These are phyloP conservation scores for Turritopsis rubra DNA, from an alignment of 30 jellyfish, hydroid and myxozoan species.

Conservation along the genomic window DNA sequence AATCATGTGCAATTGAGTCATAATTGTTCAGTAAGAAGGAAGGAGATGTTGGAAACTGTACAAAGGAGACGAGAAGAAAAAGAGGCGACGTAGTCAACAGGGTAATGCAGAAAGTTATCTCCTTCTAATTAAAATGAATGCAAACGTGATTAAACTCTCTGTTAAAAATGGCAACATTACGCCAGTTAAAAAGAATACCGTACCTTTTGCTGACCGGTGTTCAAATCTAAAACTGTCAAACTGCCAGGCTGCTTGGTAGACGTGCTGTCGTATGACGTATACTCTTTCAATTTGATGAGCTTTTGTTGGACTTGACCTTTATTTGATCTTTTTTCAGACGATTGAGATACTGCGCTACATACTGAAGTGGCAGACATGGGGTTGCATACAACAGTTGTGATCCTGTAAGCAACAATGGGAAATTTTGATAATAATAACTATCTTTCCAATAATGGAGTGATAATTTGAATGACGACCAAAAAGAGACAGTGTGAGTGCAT, in stretches of 20 bases:
- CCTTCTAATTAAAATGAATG: too few relatives aligned
- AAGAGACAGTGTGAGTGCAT: too few relatives aligned
- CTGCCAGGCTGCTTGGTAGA: background rate
- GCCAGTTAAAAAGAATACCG: background rate
- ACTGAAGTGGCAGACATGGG: constrained; percentile 28
- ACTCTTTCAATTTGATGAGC: constrained; percentile 12
- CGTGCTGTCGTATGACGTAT: constrained; percentile 13
- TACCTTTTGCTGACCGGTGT: constrained; percentile 28
- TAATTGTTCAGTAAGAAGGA: too few relatives aligned
- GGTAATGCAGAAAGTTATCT: too few relatives aligned
- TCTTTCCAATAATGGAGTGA: background rate
- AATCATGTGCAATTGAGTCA: background rate
- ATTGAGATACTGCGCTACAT: constrained; percentile 11
- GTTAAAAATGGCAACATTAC: too few relatives aligned
- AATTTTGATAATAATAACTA: background rate
- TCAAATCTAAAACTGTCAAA: constrained; percentile 23
- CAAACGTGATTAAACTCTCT: too few relatives aligned
- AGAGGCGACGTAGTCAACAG: too few relatives aligned
- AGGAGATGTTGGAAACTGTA: too few relatives aligned
- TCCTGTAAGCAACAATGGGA: background rate
- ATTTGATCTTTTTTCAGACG: background rate
- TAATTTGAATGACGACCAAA: too few relatives aligned
- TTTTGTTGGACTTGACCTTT: background rate
- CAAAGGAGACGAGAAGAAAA: too few relatives aligned
- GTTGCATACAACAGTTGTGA: constrained; percentile 6